Evolutionary conservation across 1,140 invertebrate species (phyloP), one percentile per base, ranked within the genome.

Genomic region (Hyles vespertilio): DNA sequence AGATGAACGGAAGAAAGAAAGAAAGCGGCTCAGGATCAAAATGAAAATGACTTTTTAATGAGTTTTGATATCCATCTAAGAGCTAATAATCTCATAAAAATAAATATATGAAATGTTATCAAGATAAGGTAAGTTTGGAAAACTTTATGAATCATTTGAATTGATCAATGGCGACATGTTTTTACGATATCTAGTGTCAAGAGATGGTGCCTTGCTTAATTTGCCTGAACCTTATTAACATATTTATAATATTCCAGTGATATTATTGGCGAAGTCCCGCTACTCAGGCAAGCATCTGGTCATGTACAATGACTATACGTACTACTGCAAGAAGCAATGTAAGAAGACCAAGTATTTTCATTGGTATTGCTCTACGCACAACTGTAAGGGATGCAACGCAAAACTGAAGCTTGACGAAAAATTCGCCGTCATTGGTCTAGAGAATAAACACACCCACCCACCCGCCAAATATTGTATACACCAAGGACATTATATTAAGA

Each of bases 361-460:
- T 6, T 88, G 85, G 82, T 73, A 75, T 54, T 86, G 82, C 46
- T 86, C 85, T 3, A 87, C 82, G 2, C 75, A 84, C 46, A 79
- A 81, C 58, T 77, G 72, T 56, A 75, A 75, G 11, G 83, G 81
- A 0, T 88, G 84, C 36, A 82, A 81, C 46, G 81, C 81, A 0
- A 82, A 77, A 45, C 58, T 84, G 8, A 76, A 67, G 7, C 11
- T 84, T 32, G 71, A 84, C 49, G 70, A 77, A 12, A 74, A 81
- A 22, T 77, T 72, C 32, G 70, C 61, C 5, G 67, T 80, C 1
- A 43, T 76, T 3, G 69, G 69, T 3, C 58, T 70, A 0, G 67
- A 69, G 32, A 73, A 74, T 6, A 55, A 67, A 22, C 81, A 81
- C 12, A 82, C 68, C 3, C 81, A 82, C 51, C 78, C 76, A 0